A percentile compares a stretch with the other conserved stretches of the same genome.
These are phyloP conservation scores for Drosophila ogumai DNA, from an alignment of 1,140 invertebrate genomes.

Conservation along the genomic window DNA sequence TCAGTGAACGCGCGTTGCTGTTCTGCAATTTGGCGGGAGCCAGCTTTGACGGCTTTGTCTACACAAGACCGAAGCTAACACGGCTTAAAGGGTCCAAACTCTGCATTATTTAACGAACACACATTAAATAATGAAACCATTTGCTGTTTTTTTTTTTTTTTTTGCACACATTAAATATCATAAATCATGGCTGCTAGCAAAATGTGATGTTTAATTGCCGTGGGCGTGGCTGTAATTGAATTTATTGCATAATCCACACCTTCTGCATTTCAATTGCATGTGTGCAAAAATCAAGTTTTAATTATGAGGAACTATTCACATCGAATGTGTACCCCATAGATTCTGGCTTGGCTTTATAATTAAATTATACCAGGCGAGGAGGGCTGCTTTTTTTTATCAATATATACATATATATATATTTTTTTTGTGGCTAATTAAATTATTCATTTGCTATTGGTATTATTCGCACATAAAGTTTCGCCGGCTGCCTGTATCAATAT, in stretches of 20 bases:
- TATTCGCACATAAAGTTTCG: conserved; percentile 22
- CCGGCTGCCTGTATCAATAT: conserved; percentile 37
- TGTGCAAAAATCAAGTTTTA: conserved; percentile 19
- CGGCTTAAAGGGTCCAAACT: background rate
- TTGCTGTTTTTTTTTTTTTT: background rate
- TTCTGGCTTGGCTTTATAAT: background rate
- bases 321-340: no score
- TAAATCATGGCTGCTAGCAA: conserved; percentile 12
- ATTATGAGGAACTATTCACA: conserved; percentile 11
- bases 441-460: conserved; percentile 24
- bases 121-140: background rate
- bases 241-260: conserved; percentile 38
- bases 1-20: conserved; percentile 59
- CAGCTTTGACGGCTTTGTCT: conserved; percentile 22
- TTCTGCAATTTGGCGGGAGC: conserved; percentile 57
- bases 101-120: background rate
- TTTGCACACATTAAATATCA: conserved; percentile 3
- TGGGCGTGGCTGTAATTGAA: conserved; percentile 14
- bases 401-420: no score
- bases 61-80: background rate
- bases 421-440: conserved; percentile 22
- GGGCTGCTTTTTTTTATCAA: background rate
- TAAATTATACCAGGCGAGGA: background rate
- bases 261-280: conserved; percentile 9
- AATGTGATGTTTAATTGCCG: conserved; percentile 9